Evolutionary conservation across 92 coral and sea anemone species (phyloP), one percentile per base, ranked within the genome.

Genomic region (Siderastrea siderea): DNA sequence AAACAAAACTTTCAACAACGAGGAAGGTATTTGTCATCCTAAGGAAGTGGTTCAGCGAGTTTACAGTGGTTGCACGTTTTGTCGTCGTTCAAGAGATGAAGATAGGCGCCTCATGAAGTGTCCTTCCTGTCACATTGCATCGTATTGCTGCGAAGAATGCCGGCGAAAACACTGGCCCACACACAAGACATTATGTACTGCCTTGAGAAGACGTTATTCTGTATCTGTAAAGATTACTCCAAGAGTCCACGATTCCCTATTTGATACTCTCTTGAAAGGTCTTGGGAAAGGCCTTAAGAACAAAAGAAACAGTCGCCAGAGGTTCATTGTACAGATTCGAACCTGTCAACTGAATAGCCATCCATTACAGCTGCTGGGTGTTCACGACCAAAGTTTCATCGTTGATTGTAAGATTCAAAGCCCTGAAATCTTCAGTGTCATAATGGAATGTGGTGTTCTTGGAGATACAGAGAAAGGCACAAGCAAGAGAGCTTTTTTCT

Each of bases 381-480:
- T 92, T 16, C 90, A 84, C 60, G 90, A 90, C 71, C n/a, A n/a
- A n/a, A n/a, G n/a, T n/a, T n/a, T n/a, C n/a, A n/a, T n/a, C n/a
- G n/a, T n/a, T n/a, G n/a, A n/a, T n/a, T n/a, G n/a, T n/a, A n/a
- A n/a, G n/a, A n/a, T n/a, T n/a, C n/a, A n/a, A n/a, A n/a, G n/a
- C n/a, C n/a, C n/a, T n/a, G n/a, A n/a, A n/a, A n/a, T 92, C 15
- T 92, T 84, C 67, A 71, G 17, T 2, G 16, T 93, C 3, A 70
- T 93, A 5, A 93, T 93, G 96, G 97, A 94, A 73, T 92, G 93
- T 61, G 95, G 97, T 0, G 93, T 92, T 89, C 87, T 94, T 45
- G 93, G 93, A 47, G 9, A 59, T 11, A 1, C 61, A 0, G 0
- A 38, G 19, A 77, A 88, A 61, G 92, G 80, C 48, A 91, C 91